These are phyloP conservation scores for Acanthosepion pharaonis DNA, from an alignment of 2,888 invertebrate species.

Conservation along the genomic window DNA sequence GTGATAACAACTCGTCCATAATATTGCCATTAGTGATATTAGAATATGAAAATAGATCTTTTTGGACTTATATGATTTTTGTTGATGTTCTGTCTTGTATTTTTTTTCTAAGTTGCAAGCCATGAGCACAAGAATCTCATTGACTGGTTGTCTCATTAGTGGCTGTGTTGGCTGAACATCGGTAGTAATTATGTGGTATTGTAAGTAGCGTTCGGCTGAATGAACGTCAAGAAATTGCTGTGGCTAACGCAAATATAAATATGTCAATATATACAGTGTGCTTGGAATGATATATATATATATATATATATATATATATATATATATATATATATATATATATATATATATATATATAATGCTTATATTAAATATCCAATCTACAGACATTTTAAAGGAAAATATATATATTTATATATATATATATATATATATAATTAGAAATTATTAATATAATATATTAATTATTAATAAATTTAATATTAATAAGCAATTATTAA, in stretches of 20 bases:
- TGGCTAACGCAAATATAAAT: not conserved
- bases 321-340: too few relatives aligned
- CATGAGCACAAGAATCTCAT: not conserved
- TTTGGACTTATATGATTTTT: not conserved
- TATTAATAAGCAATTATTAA: too few relatives aligned
- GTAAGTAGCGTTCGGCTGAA: not conserved
- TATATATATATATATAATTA: too few relatives aligned
- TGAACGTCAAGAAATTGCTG: not conserved
- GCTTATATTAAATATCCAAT: too few relatives aligned
- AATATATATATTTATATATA: too few relatives aligned
- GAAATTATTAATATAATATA: too few relatives aligned
- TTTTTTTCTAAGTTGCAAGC: not conserved
- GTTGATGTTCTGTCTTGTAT: not conserved
- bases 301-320: not conserved
- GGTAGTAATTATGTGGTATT: not conserved
- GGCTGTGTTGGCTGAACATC: not conserved
- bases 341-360: too few relatives aligned
- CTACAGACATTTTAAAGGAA: too few relatives aligned
- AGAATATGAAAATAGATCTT: not conserved
- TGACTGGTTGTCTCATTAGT: not conserved
- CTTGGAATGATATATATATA: rapidly evolving
- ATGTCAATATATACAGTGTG: not conserved
- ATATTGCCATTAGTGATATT: constrained; percentile 16
- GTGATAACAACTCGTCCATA: not conserved
- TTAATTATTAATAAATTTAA: too few relatives aligned